Evolutionary conservation across 1,140 invertebrate genomes (phyloP), one percentile per base, ranked within the genome.

Genomic region (Cylas formicarius): DNA sequence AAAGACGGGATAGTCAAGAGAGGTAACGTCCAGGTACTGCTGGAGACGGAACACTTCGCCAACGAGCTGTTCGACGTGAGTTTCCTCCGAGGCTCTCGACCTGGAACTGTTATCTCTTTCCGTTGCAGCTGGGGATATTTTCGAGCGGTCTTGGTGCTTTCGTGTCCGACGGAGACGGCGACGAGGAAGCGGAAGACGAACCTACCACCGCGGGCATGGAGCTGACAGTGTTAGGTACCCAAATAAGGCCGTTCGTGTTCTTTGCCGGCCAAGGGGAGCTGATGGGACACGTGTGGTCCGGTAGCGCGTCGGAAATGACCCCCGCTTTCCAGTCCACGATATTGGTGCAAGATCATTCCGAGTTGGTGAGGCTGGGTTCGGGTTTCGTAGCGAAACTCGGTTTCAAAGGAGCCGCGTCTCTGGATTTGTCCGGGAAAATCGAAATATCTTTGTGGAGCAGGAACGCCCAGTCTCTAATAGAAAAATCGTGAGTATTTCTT

Each of bases 271-370:
- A 89, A 56, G 75, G 81, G 1, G 87, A 91, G 60, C 68, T 94
- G 0, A 91, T 93, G 88, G 78, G 87, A 0, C 87, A 90, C 52
- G 82, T 92, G 3, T 93, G 88, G 87, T 81, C 82, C 1, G 85
- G 86, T 1, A 84, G 81, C 3, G 86, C 78, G 2, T 86, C 84
- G 1, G 84, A 90, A 34, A 74, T 80, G 28, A 90, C 86, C 0
- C 77, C 87, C 0, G 89, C 87, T 4, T 81, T 88, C 50, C 84
- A 88, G 79, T 79, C 77, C 1, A 75, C 86, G 36, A 67, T 78
- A 1, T 62, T 90, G 27, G 66, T 89, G 0, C 82, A 90, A 52
- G 84, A 90, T 61, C 75, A 90, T 61, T 65, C 69, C 19, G 72
- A 86, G 55, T 71, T 74, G 27, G 61, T 90, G 28, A 74, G 81